Base-by-base conservation (phyloP, 2,113 vertebrate genomes). In the Anas platyrhynchos region DNA sequence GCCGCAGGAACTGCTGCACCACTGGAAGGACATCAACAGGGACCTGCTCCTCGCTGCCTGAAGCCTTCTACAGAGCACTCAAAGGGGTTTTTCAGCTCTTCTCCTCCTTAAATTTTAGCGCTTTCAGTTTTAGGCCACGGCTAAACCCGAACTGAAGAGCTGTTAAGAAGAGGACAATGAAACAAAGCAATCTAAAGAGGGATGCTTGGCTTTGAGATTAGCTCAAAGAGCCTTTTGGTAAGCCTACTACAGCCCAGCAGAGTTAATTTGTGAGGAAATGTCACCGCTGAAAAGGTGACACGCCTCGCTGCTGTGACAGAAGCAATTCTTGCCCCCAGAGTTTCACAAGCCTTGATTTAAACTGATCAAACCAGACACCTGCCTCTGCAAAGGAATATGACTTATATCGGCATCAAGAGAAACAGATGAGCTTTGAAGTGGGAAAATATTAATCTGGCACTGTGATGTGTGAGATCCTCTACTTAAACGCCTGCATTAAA, bases 301-400 rank as follows among this genome's bases (percentile, higher is more conserved):
- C 0, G 65, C 73, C 77, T 84, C 13, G 22, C 66, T 1, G 2
- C 71, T 86, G 32, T 50, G 88, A 89, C 73, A 95, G 93, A 93
- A 92, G 86, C 73, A 86, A 92, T 93, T 91, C 91, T 68, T 93
- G 74, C 80, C 88, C 91, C 88, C 90, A 74, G 59, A 74, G 79
- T 66, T 95, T 92, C 90, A 87, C 80, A 96, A 96, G 81, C 73
- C 73, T 97, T 56, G 91, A 97, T 95, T 97, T 94, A 94, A 96
- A 96, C 65, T 92, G 94, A 96, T 96, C 93, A 96, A 95, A 95
- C 61, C 66, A 96, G 86, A 83, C 80, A 96, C 31, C 81, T 88
- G 75, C 91, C 84, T 89, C 26, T 59, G 94, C 58, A 91, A 68
- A 94, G 59, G 73, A 96, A 90, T 77, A 86, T 54, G 90, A 93